Conservation (phyloP, 2,888 invertebrate species). For the Temnothorax rugatulus region DNA sequence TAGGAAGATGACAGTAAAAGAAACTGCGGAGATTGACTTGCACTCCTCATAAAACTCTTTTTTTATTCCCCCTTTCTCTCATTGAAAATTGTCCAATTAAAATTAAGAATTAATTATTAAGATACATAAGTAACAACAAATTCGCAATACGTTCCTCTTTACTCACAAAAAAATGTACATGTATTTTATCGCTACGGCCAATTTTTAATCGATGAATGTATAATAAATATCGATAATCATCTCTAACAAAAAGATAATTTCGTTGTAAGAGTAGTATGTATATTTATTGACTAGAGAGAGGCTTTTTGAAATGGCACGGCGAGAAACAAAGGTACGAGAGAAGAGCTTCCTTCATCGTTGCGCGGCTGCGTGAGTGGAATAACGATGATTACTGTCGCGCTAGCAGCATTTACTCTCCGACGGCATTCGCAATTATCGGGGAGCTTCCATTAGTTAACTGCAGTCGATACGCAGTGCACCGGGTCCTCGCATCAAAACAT, state of each 20-base stretch:
- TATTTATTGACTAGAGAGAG: neutral
- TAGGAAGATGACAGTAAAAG: neutral
- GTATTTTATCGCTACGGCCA: neutral
- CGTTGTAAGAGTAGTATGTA: neutral
- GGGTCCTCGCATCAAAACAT: constrained; percentile 85
- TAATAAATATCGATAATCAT: neutral
- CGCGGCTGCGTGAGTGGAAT: constrained; percentile 68
- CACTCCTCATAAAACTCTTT: neutral
- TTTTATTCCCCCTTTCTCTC: too few relatives aligned
- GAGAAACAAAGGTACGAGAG: neutral
- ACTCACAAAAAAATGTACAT: neutral
- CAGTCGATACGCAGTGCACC: constrained; percentile 83
- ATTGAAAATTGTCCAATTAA: neutral
- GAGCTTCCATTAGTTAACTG: constrained; percentile 86
- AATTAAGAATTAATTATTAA: neutral
- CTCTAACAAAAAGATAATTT: neutral
- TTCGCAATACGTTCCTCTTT: neutral
- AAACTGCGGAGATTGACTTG: neutral
- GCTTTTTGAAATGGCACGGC: neutral
- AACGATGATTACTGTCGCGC: constrained; percentile 84
- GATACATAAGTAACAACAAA: neutral
- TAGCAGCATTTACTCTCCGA: constrained; percentile 83
- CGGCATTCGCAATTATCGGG: constrained; percentile 85
- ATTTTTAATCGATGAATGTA: neutral
- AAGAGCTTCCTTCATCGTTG: constrained; percentile 42